These are phyloP conservation scores for Gnathonemus echidnorhynchus DNA, from an alignment of 2,113 vertebrate genomes.

Conservation along the genomic window DNA sequence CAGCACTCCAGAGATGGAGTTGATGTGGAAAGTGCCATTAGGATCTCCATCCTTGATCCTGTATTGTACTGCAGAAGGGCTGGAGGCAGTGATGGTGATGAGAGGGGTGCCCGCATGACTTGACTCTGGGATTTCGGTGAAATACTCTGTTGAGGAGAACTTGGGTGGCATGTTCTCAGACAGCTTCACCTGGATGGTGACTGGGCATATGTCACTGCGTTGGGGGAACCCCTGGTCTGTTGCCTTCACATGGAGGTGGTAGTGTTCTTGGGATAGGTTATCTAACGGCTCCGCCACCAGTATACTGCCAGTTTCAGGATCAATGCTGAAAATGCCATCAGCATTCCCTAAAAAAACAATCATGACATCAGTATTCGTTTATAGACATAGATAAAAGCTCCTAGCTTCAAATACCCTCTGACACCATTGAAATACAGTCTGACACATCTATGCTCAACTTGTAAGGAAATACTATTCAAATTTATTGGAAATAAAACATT, in stretches of 20 bases:
- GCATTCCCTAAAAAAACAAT: conserved; percentile 70
- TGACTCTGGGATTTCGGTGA: conserved; percentile 80
- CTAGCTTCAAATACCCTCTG: neutral
- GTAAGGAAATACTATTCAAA: neutral
- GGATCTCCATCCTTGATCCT: conserved; percentile 77
- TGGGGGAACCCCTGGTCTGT: conserved; percentile 80
- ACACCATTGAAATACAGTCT: neutral
- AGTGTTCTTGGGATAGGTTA: conserved; percentile 58
- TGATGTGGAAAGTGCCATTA: conserved; percentile 73
- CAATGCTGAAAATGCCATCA: conserved; percentile 72
- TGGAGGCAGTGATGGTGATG: conserved; percentile 66
- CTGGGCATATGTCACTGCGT: conserved; percentile 68
- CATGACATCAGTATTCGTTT: neutral
- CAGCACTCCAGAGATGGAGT: conserved; percentile 79
- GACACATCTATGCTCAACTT: neutral
- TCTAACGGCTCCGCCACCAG: conserved; percentile 63
- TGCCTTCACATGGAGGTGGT: conserved; percentile 78
- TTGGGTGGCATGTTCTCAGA: conserved; percentile 74
- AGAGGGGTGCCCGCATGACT: conserved; percentile 65
- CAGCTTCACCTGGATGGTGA: conserved; percentile 63
- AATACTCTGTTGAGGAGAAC: conserved; percentile 75
- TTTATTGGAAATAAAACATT: neutral
- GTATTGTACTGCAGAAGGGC: conserved; percentile 74
- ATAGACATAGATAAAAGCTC: neutral
- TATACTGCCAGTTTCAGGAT: conserved; percentile 70